A percentile compares a stretch with the other conserved stretches of the same genome.
These are phyloP conservation scores for Cichladusa arquata DNA, from an alignment of 2,113 vertebrate genomes.

Conservation along the genomic window DNA sequence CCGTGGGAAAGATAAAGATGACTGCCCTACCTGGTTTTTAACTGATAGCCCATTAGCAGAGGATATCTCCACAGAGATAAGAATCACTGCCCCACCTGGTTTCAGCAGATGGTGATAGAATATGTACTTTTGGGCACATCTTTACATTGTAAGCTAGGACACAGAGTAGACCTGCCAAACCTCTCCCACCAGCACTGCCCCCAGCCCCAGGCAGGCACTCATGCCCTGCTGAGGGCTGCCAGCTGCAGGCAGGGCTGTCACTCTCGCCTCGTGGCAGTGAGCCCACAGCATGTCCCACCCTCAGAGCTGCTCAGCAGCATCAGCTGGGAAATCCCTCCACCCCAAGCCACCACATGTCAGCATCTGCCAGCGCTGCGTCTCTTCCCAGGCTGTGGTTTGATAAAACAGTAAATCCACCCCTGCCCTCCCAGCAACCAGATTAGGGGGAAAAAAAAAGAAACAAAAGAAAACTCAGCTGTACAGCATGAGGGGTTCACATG, in stretches of 20 bases:
- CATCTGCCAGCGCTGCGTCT: neutral
- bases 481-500: neutral
- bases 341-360: rapidly evolving
- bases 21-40: no score
- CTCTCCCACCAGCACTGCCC: rapidly evolving
- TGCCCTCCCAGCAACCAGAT: neutral
- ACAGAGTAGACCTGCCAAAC: neutral
- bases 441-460: neutral
- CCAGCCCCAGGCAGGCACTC: neutral
- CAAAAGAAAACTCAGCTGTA: neutral
- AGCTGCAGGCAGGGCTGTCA: neutral
- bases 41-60: no score
- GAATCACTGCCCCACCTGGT: no score
- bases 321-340: neutral
- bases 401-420: neutral
- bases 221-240: neutral
- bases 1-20: no score
- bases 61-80: no score
- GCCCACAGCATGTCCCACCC: neutral
- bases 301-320: neutral
- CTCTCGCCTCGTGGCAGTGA: rapidly evolving
- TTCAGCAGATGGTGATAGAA: no score
- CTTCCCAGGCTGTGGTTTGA: neutral
- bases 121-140: no score
- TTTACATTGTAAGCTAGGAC: no score